A percentile compares a stretch with the other conserved stretches of the same genome.
Evolutionary conservation across 2,113 vertebrate species (phyloP).

Genomic region (Protobothrops mucrosquamatus): DNA sequence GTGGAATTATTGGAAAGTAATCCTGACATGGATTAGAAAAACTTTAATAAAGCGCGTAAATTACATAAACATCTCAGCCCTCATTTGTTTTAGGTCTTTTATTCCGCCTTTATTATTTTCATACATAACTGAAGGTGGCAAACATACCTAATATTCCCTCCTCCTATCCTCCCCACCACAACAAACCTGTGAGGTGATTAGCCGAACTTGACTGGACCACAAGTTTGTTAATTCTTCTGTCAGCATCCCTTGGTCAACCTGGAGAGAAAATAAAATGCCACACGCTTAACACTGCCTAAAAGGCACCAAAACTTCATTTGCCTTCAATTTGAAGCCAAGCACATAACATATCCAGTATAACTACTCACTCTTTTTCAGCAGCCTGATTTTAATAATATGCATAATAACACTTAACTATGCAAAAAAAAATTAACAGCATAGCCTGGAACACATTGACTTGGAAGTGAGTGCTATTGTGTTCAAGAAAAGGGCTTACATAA

Average conservation of each 20-base stretch:
- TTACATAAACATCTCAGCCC: neutral
- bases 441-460: neutral
- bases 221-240: neutral
- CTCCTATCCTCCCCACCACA: neutral
- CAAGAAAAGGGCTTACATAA: neutral
- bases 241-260: neutral
- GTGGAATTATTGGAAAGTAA: neutral
- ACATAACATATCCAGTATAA: neutral
- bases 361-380: neutral
- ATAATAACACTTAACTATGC: constrained; percentile 3
- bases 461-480: neutral
- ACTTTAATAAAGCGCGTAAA: neutral
- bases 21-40: neutral
- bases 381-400: constrained; percentile 25
- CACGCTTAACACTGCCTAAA: neutral
- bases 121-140: neutral
- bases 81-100: neutral
- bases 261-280: neutral
- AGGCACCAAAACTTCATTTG: neutral
- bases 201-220: neutral
- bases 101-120: neutral
- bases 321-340: neutral
- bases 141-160: neutral
- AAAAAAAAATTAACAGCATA: neutral
- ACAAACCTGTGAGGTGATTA: neutral